Evolutionary conservation across 2,797 vertebrate species (phyloP), one percentile per base, ranked within the genome.

Genomic region (Neostethus bicornis): DNA sequence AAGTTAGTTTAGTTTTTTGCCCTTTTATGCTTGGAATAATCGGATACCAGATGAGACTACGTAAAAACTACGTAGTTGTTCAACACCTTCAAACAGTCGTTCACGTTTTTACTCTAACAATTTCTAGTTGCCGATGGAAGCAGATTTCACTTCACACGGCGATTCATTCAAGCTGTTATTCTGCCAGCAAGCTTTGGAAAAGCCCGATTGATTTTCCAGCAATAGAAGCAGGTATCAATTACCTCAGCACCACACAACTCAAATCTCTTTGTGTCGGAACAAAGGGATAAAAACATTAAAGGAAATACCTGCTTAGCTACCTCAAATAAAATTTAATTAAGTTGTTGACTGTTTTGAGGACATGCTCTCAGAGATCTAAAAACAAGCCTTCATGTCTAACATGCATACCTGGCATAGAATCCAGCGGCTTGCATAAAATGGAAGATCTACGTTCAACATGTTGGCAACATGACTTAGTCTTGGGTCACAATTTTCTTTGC

Each of bases 301-400:
- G 7, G 19, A 21, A 5, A 41, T 7, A 3, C 14, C 17, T 13
- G 1, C 32, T 39, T 38, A 41, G 28, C 29, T 29, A 3, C 3
- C 38, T 34, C 31, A 21, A 31, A 41, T 46, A 44, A 13, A 3
- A 0, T 39, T 38, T 35, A 19, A 34, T 46, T 44, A 31, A 25
- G 6, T 46, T 25, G 37, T 52, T 5, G 19, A 20, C 7, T 34
- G 31, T 44, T 42, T 3, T 39, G 34, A 32, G 34, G n/a, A 20
- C 24, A 57, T 28, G 17, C 17, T 46, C 20, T 32, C 19, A n/a
- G 5, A 31, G 13, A 55, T 31, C 43, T 37, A 25, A 29, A 54
- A 20, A 44, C 20, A 38, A 68, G 61, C 5, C 17, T n/a, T 13
- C 28, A 50, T 32, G 24, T 50, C 32, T 44, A 21, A 53, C 8